Conservation (phyloP, 2,888 invertebrate genomes). For the Theretra japonica region DNA sequence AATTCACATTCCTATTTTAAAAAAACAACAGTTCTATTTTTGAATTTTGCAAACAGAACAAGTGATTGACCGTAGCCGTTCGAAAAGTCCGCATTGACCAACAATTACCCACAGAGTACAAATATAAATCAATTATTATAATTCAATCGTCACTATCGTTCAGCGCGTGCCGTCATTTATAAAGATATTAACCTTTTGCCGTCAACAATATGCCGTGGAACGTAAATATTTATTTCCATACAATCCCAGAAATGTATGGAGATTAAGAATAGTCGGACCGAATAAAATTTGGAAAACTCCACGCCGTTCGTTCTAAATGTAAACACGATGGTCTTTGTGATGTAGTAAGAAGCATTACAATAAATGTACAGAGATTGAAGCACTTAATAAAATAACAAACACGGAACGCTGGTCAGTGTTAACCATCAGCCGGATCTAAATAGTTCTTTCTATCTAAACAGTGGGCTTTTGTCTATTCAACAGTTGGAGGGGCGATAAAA, state of each 20-base stretch:
- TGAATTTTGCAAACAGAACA: conserved; percentile 30
- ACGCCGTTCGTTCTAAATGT: conserved; percentile 60
- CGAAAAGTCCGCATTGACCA: not conserved
- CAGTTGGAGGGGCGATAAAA: conserved; percentile 57
- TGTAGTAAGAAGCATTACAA: conserved; percentile 70
- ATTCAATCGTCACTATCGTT: conserved; percentile 53
- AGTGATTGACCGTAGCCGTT: conserved; percentile 12
- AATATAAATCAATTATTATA: conserved; percentile 39
- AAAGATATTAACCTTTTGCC: conserved; percentile 75
- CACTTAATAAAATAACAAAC: conserved; percentile 80
- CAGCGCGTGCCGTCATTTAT: conserved; percentile 57
- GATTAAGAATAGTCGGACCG: conserved; percentile 58
- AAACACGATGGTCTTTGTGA: conserved; percentile 70
- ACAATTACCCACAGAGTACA: conserved; percentile 18
- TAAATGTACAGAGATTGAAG: conserved; percentile 72
- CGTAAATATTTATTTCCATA: conserved; percentile 74
- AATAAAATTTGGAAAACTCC: conserved; percentile 49
- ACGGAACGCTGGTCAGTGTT: conserved; percentile 70
- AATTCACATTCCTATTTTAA: no score
- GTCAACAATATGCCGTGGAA: conserved; percentile 69
- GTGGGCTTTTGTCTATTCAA: conserved; percentile 76
- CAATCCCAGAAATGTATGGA: conserved; percentile 56
- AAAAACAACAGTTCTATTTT: not conserved
- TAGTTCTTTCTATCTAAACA: conserved; percentile 73
- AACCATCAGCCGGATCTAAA: conserved; percentile 64